phyloP scores from a whole-genome alignment of 2,113 vertebrate genomes.

The Calonectris borealis region DNA sequence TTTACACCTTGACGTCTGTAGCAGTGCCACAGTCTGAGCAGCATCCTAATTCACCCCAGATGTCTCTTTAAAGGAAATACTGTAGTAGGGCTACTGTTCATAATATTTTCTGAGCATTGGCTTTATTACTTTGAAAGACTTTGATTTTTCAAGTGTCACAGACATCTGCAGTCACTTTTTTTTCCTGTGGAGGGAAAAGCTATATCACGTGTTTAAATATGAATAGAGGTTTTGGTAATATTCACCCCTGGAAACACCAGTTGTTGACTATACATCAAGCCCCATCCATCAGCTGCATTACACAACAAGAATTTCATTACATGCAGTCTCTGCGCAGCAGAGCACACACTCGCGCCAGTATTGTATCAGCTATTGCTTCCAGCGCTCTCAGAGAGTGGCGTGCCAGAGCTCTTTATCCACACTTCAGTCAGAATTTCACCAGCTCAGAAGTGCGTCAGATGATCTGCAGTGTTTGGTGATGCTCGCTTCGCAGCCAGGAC shows the following conservation, averaged over 20 bases:
- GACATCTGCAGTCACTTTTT: neutral
- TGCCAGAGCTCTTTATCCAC: slow-evolving; percentile 11
- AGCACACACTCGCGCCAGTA: neutral
- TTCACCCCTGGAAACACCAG: neutral
- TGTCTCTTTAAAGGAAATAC: slow-evolving; percentile 67
- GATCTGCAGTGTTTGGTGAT: neutral
- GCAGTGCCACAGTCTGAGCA: slow-evolving; percentile 42
- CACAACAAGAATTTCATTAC: slow-evolving; percentile 24
- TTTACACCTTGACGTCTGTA: slow-evolving; percentile 74
- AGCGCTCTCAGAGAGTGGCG: rapidly evolving
- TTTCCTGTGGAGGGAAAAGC: neutral
- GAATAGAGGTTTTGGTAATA: slow-evolving; percentile 19
- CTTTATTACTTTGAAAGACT: slow-evolving; percentile 36
- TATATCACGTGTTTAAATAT: neutral
- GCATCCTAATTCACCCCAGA: slow-evolving; percentile 76
- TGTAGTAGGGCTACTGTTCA: slow-evolving; percentile 51
- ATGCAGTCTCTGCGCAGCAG: neutral
- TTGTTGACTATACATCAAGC: neutral
- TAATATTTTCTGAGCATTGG: slow-evolving; percentile 31
- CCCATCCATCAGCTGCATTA: neutral
- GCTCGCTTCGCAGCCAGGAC: neutral
- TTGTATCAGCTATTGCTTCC: neutral
- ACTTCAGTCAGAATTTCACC: neutral
- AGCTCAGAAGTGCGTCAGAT: neutral
- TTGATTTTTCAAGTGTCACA: slow-evolving; percentile 28